These are phyloP conservation scores for Charaxes varanes DNA, from an alignment of 1,140 invertebrate genomes.

Conservation along the genomic window DNA sequence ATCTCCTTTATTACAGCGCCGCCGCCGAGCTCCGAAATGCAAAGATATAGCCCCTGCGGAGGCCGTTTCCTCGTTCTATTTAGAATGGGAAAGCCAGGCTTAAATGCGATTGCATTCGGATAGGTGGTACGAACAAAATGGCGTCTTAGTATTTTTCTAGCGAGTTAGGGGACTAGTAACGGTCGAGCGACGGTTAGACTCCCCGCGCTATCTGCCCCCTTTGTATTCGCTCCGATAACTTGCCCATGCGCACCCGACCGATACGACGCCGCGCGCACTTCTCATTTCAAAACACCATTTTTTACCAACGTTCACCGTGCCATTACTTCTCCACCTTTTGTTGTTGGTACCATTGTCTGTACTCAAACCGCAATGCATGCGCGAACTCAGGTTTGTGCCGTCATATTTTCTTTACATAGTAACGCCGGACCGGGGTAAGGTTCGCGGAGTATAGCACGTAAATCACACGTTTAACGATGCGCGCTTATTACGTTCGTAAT, in stretches of 20 bases:
- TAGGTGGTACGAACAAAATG: conserved; percentile 44
- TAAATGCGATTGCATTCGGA: conserved; percentile 44
- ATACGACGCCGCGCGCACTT: conserved; percentile 59
- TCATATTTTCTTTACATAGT: conserved; percentile 30
- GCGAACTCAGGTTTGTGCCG: conserved; percentile 9
- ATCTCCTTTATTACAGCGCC: conserved; percentile 43
- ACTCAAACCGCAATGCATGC: conserved; percentile 44
- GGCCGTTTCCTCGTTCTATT: conserved; percentile 49
- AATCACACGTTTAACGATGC: conserved; percentile 61
- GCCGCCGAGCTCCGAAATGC: conserved; percentile 37
- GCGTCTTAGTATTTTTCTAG: conserved; percentile 70
- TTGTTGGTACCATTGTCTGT: conserved; percentile 20
- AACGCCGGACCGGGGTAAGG: conserved; percentile 40
- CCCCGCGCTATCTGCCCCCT: conserved; percentile 70
- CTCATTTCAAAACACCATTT: conserved; percentile 64
- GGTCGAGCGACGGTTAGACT: conserved; percentile 69
- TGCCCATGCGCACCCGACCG: conserved; percentile 70
- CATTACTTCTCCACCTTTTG: conserved; percentile 47
- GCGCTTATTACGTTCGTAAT: conserved; percentile 48
- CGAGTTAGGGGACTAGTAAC: conserved; percentile 69
- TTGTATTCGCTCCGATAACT: conserved; percentile 72
- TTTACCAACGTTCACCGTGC: conserved; percentile 38
- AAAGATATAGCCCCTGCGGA: conserved; percentile 22
- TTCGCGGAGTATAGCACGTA: conserved; percentile 38
- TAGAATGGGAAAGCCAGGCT: conserved; percentile 33